Base-by-base conservation (phyloP, 2,888 invertebrate genomes). In the Pachymerium ferrugineum region DNA sequence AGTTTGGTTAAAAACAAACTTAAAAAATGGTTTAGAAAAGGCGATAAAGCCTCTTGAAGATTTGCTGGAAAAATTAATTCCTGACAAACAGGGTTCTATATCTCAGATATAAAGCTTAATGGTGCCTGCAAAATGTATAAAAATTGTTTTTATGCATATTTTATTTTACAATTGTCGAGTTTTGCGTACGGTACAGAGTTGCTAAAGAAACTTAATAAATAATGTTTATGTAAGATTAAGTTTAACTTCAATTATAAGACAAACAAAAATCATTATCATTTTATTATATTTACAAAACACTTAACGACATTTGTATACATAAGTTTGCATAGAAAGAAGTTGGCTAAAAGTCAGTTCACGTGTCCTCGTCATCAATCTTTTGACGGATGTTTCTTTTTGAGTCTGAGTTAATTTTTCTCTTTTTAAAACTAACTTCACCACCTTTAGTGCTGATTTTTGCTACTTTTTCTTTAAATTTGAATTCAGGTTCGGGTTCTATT, bases 331-430 rank as follows among this genome's bases (percentile, higher is more conserved):
- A n/a, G n/a, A n/a, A n/a, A n/a, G n/a, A n/a, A n/a, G n/a, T n/a
- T n/a, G n/a, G n/a, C n/a, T n/a, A n/a, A n/a, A n/a, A n/a, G n/a
- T n/a, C n/a, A 54, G 16, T 42, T 76, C 71, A 71, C 28, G 25
- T 35, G 16, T 71, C 76, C 14, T 89, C 88, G 78, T 89, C 88
- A 78, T 87, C 86, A 28, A 86, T 77, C 81, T 90, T 86, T 80
- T 88, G 87, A 74, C 91, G 83, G 75, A 87, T 86, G 80, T 89
- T 90, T 77, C 87, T 85, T 79, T 87, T 88, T 0, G 81, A 80
- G 75, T 84, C 84, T 14, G 78, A 78, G 75, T 84, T 85, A 16
- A 89, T 83, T 83, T 89, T 91, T 74, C 91, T 84, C 79, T 89
- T 90, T 79, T 90, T 92, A 80, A 92, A 92, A 1, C 81, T 81